Base-by-base conservation (phyloP, 2,888 invertebrate species). In the Sesia apiformis region DNA sequence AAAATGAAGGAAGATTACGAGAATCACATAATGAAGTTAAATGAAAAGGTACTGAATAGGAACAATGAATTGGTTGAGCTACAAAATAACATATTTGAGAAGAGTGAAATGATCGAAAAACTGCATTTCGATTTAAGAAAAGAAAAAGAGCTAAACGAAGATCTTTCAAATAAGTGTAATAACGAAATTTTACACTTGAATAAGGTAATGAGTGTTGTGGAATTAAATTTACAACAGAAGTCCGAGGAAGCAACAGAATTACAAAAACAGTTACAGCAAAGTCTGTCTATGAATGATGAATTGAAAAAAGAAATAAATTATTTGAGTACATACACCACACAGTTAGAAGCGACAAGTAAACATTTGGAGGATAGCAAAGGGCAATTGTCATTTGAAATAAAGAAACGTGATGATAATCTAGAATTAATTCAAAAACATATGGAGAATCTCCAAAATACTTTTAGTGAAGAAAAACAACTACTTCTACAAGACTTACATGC, bases 61-160 rank as follows among this genome's bases (percentile, higher is more conserved):
- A 85, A 84, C 59, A 84, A 86, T 68, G 86, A 86, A 66, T 62
- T 85, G 4, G 81, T 85, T 42, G 84, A 85, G 61, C 58, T 84
- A 55, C 85, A 85, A 66, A 81, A 86, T 60, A 82, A 72, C 58
- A 65, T 82, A 59, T 73, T 76, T 42, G 69, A 74, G 58, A 83
- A 81, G 46, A 79, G 81, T 53, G 84, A 85, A 67, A 67, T 66
- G 55, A 79, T 85, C 51, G 84, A 85, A 63, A 59, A 64, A 4
- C 59, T 84, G 3, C 76, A 80, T 59, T 61, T 74, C 5, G 72
- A 81, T 39, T 58, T 84, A 38, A 71, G 70, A 56, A 78, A 72
- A 54, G 82, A 81, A 58, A 83, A 71, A 52, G 75, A 76, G 41
- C 57, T 63, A 4, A 68, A 60, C 55, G 66, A 71, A 23, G 71